Percentiles rank a stretch among this genome's conserved stretches.
These are phyloP conservation scores for Cosmia trapezina DNA, from an alignment of 2,888 invertebrate species.

Conservation along the genomic window DNA sequence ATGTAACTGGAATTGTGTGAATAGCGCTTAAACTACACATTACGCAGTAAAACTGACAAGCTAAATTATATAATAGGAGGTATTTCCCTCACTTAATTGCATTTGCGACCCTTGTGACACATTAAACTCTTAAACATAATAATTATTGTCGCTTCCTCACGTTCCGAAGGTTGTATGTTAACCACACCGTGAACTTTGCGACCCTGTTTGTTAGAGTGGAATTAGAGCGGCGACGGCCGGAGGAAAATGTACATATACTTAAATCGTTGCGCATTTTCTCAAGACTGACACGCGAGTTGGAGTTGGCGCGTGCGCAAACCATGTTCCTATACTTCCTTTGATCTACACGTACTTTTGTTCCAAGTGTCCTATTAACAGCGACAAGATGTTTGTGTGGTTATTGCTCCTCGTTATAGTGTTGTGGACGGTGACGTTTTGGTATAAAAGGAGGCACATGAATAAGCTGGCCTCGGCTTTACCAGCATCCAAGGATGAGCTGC, in stretches of 20 bases:
- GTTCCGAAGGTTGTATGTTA: slow-evolving; percentile 66
- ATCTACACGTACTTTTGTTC: slow-evolving; percentile 33
- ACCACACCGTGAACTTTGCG: slow-evolving; percentile 73
- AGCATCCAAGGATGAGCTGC: slow-evolving; percentile 65
- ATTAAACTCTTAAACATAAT: slow-evolving; percentile 44
- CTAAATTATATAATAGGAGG: neutral
- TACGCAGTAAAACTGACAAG: neutral
- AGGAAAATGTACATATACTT: slow-evolving; percentile 60
- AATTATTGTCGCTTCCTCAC: slow-evolving; percentile 67
- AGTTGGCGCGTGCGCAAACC: slow-evolving; percentile 31
- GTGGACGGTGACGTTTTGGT: slow-evolving; percentile 74
- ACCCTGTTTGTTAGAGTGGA: slow-evolving; percentile 68
- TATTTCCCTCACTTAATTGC: slow-evolving; percentile 3
- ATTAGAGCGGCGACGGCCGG: slow-evolving; percentile 62
- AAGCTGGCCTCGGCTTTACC: slow-evolving; percentile 74
- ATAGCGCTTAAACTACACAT: neutral
- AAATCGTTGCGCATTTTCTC: slow-evolving; percentile 48
- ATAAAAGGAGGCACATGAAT: slow-evolving; percentile 77
- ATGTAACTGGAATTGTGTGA: too few relatives aligned
- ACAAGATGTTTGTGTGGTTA: slow-evolving; percentile 74
- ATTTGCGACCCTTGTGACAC: slow-evolving; percentile 21
- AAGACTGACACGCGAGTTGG: slow-evolving; percentile 40
- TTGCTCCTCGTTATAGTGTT: slow-evolving; percentile 67
- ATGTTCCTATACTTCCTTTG: slow-evolving; percentile 23
- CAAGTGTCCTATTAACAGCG: slow-evolving; percentile 23